Evolutionary conservation across 2,113 vertebrate species (phyloP).

Genomic region (Craseonycteris thonglongyai): DNA sequence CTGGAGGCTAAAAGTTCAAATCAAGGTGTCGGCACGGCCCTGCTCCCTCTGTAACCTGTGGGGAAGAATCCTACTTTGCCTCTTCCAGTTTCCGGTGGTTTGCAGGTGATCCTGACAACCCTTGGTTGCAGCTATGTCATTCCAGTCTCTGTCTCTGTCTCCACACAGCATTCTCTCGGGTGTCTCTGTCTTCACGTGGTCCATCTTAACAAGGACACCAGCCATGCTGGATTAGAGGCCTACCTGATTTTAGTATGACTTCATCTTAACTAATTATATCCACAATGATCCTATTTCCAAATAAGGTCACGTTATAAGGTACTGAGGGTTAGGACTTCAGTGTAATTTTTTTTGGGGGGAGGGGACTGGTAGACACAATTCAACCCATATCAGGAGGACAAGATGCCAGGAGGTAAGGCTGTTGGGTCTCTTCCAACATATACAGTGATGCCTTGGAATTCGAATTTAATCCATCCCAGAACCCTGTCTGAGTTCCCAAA

Average conservation of each 20-base stretch:
- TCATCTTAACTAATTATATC: background rate
- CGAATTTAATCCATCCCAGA: no score
- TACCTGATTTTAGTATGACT: background rate
- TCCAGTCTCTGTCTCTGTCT: background rate
- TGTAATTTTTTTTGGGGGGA: background rate
- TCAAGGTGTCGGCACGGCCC: background rate
- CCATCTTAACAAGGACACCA: background rate
- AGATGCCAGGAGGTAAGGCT: background rate
- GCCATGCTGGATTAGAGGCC: background rate
- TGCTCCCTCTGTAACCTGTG: background rate
- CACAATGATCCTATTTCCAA: background rate
- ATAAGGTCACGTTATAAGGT: background rate
- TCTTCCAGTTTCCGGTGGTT: background rate
- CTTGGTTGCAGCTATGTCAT: background rate
- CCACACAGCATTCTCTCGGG: accelerated
- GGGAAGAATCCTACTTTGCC: background rate
- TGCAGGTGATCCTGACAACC: accelerated
- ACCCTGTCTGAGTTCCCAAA: no score
- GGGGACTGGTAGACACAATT: background rate
- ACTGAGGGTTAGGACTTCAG: background rate
- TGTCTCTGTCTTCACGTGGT: background rate
- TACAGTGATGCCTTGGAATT: no score
- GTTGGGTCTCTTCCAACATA: background rate
- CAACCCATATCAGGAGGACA: background rate
- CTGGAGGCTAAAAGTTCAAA: background rate